Evolutionary conservation across 2,113 vertebrate species (phyloP), one percentile per base, ranked within the genome.

Genomic region (Vimba vimba): DNA sequence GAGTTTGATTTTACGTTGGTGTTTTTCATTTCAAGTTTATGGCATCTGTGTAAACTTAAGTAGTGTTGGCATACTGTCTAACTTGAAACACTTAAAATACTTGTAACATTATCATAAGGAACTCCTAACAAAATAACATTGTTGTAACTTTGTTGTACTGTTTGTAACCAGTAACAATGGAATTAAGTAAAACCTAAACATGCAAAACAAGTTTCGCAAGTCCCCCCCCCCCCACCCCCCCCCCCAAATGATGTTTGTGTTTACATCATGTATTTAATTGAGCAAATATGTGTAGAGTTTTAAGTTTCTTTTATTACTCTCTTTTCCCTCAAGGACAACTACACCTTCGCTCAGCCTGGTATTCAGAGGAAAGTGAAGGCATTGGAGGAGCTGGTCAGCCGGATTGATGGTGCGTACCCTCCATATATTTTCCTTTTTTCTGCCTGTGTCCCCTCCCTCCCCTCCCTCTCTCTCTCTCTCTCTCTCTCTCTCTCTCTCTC

Each of bases 321-420:
- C 45, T 85, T 57, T 69, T 36, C 52, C 52, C 68, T 84, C 62
- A 89, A 99, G 98, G 98, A 99, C 92, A 99, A 99, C 94, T 99
- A 99, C 88, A 99, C 98, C 0, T 99, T 99, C 90, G 98, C 98
- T 78, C 98, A 99, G 87, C 98, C 98, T 8, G 98, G 98, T 69
- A 99, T 99, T 91, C 98, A 99, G 86, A 97, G 92, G 94, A 99
- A 99, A 93, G 98, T 99, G 90, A 97, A 96, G 90, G 96, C 97
- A 91, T 74, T 99, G 90, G 97, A 98, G 85, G 97, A 98, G 82
- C 96, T 99, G 47, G 97, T 99, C 93, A 97, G 98, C 94, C 96
- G 98, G 78, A 99, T 99, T 3, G 98, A 99, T 85, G 98, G 98
- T 99, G 90, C 96, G 97, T 91, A 60, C 84, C 86, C 82, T 79